Evolutionary conservation across 2,888 invertebrate genomes (phyloP), one percentile per base, ranked within the genome.

Genomic region (Myathropa florea): DNA sequence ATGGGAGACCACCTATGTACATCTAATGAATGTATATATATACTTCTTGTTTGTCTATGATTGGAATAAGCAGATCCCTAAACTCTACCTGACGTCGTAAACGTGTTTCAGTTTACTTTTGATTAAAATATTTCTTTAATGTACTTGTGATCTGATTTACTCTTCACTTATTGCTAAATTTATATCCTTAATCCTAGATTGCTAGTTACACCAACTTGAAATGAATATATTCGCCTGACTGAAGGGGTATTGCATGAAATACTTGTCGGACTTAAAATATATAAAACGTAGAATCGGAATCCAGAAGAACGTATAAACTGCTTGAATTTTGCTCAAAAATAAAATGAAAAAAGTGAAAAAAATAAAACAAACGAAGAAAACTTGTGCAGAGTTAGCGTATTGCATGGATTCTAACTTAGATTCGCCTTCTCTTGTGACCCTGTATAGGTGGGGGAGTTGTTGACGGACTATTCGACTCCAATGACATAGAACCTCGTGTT

Each of bases 391-490:
- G 30, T 23, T 23, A 65, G 21, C 12, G 55, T 71, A n/a, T n/a
- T n/a, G 80, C 71, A 70, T 64, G 36, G 53, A 36, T 30, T 3
- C 7, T 21, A 1, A 10, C 10, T 90, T 91, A 93, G 85, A 93
- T 92, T 75, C 93, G 90, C 84, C 93, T 91, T 82, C 93, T 90
- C 81, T 93, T 93, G 88, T 89, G 90, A 28, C 89, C 91, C 71
- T 91, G 91, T 67, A 91, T 88, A 6, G 92, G 91, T 21, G 93
- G 93, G 9, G 93, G 92, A 23, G 93, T 93, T 18, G 93, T 92
- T 23, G 93, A 92, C 14, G 93, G 92, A 76, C 93, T 93, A 70
- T 91, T 92, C 0, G 93, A 92, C 88, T 93, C 93, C 53, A 92
- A 89, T 3, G 92, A 93, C 90, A 92, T 91, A 0, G 93, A 93